Evolutionary conservation across 2,888 invertebrate genomes (phyloP).

Genomic region (Schizaphis graminum): DNA sequence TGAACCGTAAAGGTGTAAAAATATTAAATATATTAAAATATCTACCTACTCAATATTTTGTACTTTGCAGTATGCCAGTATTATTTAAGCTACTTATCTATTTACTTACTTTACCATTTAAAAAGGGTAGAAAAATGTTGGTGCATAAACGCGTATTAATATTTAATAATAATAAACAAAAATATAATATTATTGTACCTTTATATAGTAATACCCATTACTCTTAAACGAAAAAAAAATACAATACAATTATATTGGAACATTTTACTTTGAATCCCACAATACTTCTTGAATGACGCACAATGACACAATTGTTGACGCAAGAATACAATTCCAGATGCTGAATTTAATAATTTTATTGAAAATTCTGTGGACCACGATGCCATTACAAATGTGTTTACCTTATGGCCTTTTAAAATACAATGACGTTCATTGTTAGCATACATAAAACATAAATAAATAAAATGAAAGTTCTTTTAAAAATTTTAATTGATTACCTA

Average conservation of each 20-base stretch:
- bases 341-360: neutral
- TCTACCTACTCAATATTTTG: neutral
- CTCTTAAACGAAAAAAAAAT: neutral
- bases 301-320: neutral
- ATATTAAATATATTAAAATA: neutral
- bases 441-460: neutral
- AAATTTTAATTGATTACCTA: neutral
- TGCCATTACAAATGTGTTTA: neutral
- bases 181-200: neutral
- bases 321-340: neutral
- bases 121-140: neutral
- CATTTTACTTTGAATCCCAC: neutral
- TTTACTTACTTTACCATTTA: neutral
- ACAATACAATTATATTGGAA: neutral
- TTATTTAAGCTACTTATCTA: neutral
- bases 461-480: neutral
- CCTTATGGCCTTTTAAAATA: neutral
- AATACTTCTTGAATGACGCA: neutral
- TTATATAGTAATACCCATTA: neutral
- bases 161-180: neutral
- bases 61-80: neutral
- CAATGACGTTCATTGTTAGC: neutral
- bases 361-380: neutral
- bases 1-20: neutral
- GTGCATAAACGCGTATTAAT: neutral